These are phyloP conservation scores for Phylloscopus whistleri DNA, from an alignment of 2,113 vertebrate genomes.

Conservation along the genomic window DNA sequence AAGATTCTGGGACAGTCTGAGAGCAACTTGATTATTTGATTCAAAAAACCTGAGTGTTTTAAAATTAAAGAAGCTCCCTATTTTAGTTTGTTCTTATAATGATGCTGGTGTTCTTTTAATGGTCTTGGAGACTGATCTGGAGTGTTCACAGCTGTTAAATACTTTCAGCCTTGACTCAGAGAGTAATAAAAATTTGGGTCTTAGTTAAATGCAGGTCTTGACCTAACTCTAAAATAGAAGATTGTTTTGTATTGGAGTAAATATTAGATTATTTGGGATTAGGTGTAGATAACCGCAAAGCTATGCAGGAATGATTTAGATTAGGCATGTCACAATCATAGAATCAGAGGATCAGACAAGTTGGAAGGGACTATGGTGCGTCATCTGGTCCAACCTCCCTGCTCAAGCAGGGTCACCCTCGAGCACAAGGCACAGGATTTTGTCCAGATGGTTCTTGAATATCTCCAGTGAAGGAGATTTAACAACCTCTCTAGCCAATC, in stretches of 20 bases:
- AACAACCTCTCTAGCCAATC: neutral
- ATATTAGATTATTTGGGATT: neutral
- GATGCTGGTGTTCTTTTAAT: neutral
- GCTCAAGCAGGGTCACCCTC: neutral
- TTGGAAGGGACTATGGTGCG: neutral
- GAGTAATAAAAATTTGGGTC: neutral
- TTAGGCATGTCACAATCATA: neutral
- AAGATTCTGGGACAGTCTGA: neutral
- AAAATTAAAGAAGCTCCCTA: neutral
- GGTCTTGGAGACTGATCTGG: neutral
- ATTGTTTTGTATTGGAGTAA: neutral
- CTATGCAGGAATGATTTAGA: neutral
- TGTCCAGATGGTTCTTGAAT: neutral
- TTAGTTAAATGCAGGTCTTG: neutral
- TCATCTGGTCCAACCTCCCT: neutral
- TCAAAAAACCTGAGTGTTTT: neutral
- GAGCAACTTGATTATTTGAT: neutral
- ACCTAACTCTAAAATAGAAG: neutral
- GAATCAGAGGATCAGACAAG: neutral
- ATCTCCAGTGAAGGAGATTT: neutral
- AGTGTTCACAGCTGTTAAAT: neutral
- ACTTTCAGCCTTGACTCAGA: neutral
- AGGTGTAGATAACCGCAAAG: neutral
- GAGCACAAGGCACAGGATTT: neutral
- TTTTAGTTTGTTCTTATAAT: neutral